Evolutionary conservation across 1,140 invertebrate genomes (phyloP), one percentile per base, ranked within the genome.

Genomic region (Leptinotarsa texana): DNA sequence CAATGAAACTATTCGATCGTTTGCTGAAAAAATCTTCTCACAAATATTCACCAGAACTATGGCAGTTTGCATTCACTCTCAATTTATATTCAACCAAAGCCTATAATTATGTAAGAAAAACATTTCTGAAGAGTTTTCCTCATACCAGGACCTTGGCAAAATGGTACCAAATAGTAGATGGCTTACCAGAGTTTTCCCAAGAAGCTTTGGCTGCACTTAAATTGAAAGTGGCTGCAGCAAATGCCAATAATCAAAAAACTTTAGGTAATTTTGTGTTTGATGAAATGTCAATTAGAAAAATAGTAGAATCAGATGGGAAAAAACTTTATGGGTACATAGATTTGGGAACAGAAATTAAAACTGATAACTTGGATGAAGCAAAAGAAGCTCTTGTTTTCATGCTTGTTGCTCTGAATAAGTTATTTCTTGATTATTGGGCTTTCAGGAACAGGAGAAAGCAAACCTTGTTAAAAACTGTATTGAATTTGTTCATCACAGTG

Each of bases 311-410:
- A 74, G 75, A 76, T 63, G 80, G 78, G 5, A 69, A 63, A 69
- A 80, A 78, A 72, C 74, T 80, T 65, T 61, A 69, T 63, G 83
- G 81, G 8, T 78, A 81, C 71, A 76, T 85, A 33, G 79, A 84
- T 75, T 74, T 83, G 4, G 81, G 83, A 11, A 80, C 62, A 62
- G 74, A 72, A 13, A n/a, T 79, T n/a, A 74, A 80, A 42, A 72
- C 74, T 67, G 82, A 85, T 75, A 4, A 63, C 69, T 69, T 80
- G 33, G 42, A 73, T 49, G 51, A 78, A 75, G 84, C 84, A 18
- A 84, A 79, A 73, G 82, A 85, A 75, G 83, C 80, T 4, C 1
- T n/a, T n/a, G n/a, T 51, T 51, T 51, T 51, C 49, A 51, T 51
- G 5, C 11, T 51, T 51, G 11, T 51, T 51, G 5, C 49, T 51